These are phyloP conservation scores for Hycleus phaleratus DNA, from an alignment of 1,140 invertebrate species.

Conservation along the genomic window DNA sequence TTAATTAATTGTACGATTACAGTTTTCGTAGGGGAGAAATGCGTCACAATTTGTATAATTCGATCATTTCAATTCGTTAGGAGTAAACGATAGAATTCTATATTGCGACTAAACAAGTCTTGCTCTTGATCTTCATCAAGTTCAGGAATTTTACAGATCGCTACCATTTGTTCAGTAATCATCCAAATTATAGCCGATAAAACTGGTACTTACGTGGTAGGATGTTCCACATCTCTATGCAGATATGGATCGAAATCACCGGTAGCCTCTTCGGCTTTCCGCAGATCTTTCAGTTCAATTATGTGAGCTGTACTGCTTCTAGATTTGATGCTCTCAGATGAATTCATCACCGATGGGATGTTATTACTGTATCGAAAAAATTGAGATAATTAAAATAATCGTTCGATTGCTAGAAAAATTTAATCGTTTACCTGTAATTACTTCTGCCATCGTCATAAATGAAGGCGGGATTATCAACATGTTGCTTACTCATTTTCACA, in stretches of 20 bases:
- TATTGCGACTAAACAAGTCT: too few relatives aligned
- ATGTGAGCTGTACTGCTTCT: slow-evolving; percentile 19
- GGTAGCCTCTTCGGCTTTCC: slow-evolving; percentile 20
- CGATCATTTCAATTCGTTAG: too few relatives aligned
- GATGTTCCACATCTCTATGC: slow-evolving; percentile 58
- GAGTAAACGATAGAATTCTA: too few relatives aligned
- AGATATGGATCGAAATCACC: slow-evolving; percentile 54
- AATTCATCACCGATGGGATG: slow-evolving; percentile 23
- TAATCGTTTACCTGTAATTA: slow-evolving; percentile 1
- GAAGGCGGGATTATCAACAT: slow-evolving; percentile 4
- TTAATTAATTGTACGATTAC: too few relatives aligned
- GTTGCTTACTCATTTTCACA: neutral
- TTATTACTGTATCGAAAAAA: slow-evolving; percentile 3
- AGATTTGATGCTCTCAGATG: slow-evolving; percentile 15
- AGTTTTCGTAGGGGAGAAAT: too few relatives aligned
- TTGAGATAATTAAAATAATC: too few relatives aligned
- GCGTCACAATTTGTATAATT: too few relatives aligned
- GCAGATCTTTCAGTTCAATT: slow-evolving; percentile 24
- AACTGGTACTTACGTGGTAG: slow-evolving; percentile 55
- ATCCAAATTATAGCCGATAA: neutral
- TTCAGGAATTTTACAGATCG: too few relatives aligned
- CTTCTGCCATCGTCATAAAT: slow-evolving; percentile 7
- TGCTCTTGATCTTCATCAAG: too few relatives aligned
- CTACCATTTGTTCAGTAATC: too few relatives aligned
- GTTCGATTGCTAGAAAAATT: too few relatives aligned